Evolutionary conservation across 2,797 vertebrate genomes (phyloP).

Genomic region (Agapornis canus): DNA sequence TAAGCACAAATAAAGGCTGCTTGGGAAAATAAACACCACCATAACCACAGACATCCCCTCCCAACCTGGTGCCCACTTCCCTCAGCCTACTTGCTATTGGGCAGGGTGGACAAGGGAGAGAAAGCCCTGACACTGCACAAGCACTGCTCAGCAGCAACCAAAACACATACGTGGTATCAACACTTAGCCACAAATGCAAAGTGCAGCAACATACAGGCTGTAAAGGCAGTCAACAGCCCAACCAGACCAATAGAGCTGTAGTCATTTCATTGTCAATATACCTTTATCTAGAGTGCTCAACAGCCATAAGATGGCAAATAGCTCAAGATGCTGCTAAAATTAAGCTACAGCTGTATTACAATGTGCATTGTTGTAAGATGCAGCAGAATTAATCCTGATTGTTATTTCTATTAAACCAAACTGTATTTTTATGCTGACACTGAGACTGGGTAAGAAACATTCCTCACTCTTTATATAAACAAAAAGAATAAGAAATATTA

Average conservation of each 20-base stretch:
- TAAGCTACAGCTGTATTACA: not conserved
- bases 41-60: not conserved
- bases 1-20: not conserved
- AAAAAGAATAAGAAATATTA: not conserved
- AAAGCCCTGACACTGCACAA: not conserved
- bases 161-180: not conserved
- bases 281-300: fast-evolving
- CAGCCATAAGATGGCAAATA: not conserved
- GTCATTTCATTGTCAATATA: not conserved
- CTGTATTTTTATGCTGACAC: not conserved
- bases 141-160: not conserved
- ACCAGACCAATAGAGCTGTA: not conserved
- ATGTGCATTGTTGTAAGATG: not conserved
- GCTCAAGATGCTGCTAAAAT: not conserved
- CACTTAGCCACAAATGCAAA: not conserved
- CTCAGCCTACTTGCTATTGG: not conserved
- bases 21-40: not conserved
- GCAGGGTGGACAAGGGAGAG: not conserved
- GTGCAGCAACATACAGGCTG: not conserved
- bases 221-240: not conserved
- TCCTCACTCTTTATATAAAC: not conserved
- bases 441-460: not conserved
- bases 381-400: not conserved
- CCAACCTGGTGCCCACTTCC: not conserved
- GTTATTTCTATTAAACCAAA: not conserved